A percentile compares a stretch with the other conserved stretches of the same genome.
These are phyloP conservation scores for Nemopilema nomurai DNA, from an alignment of 30 jellyfish, hydroid and myxozoan species.

Conservation along the genomic window DNA sequence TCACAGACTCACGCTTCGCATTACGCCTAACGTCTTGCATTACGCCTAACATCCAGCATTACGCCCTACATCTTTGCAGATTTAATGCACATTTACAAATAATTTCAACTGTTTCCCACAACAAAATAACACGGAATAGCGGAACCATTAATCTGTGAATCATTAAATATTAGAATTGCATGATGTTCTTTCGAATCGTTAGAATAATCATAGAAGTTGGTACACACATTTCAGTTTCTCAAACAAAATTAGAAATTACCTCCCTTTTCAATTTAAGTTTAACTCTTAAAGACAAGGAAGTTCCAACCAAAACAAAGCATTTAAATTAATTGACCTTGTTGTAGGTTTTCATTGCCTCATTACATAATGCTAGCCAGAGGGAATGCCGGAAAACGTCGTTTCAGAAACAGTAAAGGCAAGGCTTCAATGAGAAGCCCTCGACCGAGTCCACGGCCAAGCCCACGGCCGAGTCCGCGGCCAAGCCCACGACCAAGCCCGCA, in stretches of 20 bases:
- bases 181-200: not conserved
- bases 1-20: too few relatives aligned
- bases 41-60: too few relatives aligned
- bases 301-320: too few relatives aligned
- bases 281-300: not conserved
- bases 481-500: conserved; percentile 31
- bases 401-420: conserved; percentile 4
- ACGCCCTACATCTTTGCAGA: too few relatives aligned
- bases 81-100: too few relatives aligned
- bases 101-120: too few relatives aligned
- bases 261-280: not conserved
- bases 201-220: not conserved
- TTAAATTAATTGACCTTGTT: too few relatives aligned
- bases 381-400: conserved; percentile 4
- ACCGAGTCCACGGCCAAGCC: conserved; percentile 38
- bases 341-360: not conserved
- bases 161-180: too few relatives aligned
- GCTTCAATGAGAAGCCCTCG: conserved; percentile 5
- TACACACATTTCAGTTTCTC: not conserved
- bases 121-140: too few relatives aligned
- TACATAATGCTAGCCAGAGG: conserved; percentile 26
- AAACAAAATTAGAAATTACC: not conserved
- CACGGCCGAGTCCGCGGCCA: conserved; percentile 29
- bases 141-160: too few relatives aligned
- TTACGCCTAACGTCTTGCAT: too few relatives aligned